phyloP scores from a whole-genome alignment of 2,113 vertebrate species.

The Prolemur simus region DNA sequence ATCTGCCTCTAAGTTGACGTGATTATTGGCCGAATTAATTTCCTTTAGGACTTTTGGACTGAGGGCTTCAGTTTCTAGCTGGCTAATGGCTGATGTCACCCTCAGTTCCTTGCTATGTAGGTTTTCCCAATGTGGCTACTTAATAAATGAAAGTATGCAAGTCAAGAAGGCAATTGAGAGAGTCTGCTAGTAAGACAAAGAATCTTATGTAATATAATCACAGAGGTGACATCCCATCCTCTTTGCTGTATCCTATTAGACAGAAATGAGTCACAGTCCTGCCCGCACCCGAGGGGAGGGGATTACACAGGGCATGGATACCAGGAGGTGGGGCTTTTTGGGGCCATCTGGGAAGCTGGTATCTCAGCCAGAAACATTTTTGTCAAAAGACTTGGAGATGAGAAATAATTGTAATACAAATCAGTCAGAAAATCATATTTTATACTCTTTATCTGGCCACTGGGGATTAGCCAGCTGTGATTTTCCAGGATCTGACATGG shows the following conservation, averaged over 20 bases:
- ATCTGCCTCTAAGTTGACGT: background rate
- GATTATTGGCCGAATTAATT: background rate
- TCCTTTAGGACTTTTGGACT: background rate
- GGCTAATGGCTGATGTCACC: background rate
- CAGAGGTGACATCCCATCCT: background rate
- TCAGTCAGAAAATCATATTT: constrained; percentile 38
- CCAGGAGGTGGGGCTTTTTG: background rate
- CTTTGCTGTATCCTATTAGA: background rate
- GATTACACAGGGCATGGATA: background rate
- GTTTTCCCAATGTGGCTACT: background rate
- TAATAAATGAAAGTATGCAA: background rate
- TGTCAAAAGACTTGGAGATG: background rate
- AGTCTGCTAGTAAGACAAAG: background rate
- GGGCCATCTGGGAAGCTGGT: background rate
- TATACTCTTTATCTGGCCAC: background rate
- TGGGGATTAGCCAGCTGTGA: background rate
- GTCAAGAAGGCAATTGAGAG: background rate
- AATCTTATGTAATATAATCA: background rate
- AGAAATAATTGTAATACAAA: constrained; percentile 38
- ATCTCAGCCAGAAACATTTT: background rate
- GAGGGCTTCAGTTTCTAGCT: background rate
- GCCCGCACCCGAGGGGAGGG: background rate
- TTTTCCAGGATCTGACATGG: background rate
- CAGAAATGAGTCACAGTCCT: background rate
- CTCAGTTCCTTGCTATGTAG: background rate